Conservation (phyloP, 2,888 invertebrate genomes). For the Norana najaformis region DNA sequence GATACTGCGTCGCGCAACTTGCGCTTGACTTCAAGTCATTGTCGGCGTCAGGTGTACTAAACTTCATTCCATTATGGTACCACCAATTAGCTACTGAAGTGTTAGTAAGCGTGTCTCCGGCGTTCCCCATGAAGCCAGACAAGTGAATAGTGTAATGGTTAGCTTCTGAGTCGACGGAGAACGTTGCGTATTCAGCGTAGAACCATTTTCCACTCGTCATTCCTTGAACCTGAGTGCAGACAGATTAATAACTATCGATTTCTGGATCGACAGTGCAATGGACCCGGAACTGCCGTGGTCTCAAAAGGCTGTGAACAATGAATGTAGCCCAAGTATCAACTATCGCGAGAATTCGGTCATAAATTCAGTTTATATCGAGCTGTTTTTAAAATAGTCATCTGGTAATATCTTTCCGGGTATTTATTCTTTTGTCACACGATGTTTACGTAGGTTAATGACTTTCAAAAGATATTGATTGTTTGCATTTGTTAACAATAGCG, state of each 20-base stretch:
- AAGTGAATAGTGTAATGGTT: neutral
- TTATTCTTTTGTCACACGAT: no score
- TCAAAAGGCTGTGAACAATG: no score
- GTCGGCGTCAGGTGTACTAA: neutral
- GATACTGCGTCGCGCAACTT: neutral
- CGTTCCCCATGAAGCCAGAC: neutral
- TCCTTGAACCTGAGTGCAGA: neutral
- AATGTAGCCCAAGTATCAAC: no score
- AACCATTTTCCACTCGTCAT: conserved; percentile 1
- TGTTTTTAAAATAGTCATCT: no score
- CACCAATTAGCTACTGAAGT: neutral
- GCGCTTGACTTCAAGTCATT: neutral
- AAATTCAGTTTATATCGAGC: no score
- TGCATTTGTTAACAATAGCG: no score
- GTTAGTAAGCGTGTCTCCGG: neutral
- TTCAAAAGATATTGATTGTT: no score
- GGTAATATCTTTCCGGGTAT: no score
- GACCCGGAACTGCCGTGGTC: no score
- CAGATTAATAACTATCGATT: neutral
- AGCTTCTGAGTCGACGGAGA: neutral
- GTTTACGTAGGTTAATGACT: no score
- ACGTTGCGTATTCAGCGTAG: neutral
- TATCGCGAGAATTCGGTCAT: no score
- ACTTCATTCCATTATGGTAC: neutral
- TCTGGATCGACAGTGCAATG: no score